These are phyloP conservation scores for Enteromius unitaeniatus DNA, from an alignment of 2,797 vertebrate species.

Conservation along the genomic window DNA sequence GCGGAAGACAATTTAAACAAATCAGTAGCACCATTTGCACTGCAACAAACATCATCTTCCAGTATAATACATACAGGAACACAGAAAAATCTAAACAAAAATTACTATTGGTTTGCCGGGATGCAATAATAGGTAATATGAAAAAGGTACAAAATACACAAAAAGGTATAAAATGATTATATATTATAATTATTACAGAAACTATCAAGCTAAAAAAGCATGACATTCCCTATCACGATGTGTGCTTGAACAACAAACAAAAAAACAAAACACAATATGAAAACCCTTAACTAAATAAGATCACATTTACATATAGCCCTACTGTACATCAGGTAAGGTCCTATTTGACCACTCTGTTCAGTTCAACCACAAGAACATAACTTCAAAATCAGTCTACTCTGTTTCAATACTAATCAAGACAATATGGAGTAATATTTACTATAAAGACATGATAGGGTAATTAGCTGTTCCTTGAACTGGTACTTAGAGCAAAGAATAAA, in stretches of 20 bases:
- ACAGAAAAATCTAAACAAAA: neutral
- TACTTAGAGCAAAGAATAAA: conserved; percentile 6
- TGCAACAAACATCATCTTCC: conserved; percentile 1
- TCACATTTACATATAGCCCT: neutral
- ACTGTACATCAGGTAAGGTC: neutral
- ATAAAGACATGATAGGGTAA: neutral
- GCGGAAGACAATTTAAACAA: conserved; percentile 3
- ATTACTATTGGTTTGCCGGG: too few relatives aligned
- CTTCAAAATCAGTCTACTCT: too few relatives aligned
- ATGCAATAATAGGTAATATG: neutral
- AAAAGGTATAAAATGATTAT: too few relatives aligned
- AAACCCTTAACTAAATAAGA: neutral
- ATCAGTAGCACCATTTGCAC: neutral
- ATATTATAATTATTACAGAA: neutral
- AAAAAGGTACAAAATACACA: neutral
- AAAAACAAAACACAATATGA: too few relatives aligned
- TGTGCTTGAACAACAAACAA: too few relatives aligned
- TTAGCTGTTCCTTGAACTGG: neutral
- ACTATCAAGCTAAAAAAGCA: neutral
- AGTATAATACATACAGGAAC: neutral
- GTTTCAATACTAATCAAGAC: neutral
- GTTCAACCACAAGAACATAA: neutral
- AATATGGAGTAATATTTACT: neutral
- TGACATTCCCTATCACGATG: neutral
- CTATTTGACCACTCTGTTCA: neutral